A percentile compares a stretch with the other conserved stretches of the same genome.
Evolutionary conservation across 1,140 invertebrate species (phyloP).

Genomic region (Theocolax elegans): DNA sequence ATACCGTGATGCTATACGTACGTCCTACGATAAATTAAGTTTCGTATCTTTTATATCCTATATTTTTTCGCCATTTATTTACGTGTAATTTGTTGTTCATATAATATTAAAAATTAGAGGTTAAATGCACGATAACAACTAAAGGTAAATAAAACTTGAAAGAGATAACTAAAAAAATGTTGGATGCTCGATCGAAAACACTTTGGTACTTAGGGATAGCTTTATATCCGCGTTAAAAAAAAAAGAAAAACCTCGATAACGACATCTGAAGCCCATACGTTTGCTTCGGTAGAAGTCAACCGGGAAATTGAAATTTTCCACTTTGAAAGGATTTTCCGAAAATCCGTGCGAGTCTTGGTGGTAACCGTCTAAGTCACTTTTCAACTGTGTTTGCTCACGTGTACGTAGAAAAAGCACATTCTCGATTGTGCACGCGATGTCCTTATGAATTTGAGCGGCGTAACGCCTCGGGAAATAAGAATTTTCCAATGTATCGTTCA

Average conservation of each 20-base stretch:
- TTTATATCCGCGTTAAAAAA: neutral
- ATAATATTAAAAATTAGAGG: too few species aligned
- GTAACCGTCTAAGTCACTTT: neutral
- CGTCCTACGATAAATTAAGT: too few species aligned
- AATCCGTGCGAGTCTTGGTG: constrained; percentile 13
- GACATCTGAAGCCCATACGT: neutral
- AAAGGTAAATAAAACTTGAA: too few species aligned
- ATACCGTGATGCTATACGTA: too few species aligned
- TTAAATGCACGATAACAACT: too few species aligned
- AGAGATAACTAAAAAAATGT: neutral
- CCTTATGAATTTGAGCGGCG: neutral
- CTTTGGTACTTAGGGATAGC: too few species aligned
- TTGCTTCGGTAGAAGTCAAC: constrained; percentile 26
- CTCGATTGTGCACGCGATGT: constrained; percentile 7
- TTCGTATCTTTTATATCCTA: too few species aligned
- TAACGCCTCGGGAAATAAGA: too few species aligned
- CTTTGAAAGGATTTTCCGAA: constrained; percentile 36
- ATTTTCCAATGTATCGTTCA: too few species aligned
- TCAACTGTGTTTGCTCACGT: neutral
- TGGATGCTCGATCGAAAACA: neutral
- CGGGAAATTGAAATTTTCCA: constrained; percentile 37
- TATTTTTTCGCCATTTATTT: too few species aligned
- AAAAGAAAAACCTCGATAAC: neutral
- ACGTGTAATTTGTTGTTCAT: too few species aligned
- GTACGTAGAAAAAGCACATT: neutral